Evolutionary conservation across 2,797 vertebrate species (phyloP).

Genomic region (Knipowitschia caucasica): DNA sequence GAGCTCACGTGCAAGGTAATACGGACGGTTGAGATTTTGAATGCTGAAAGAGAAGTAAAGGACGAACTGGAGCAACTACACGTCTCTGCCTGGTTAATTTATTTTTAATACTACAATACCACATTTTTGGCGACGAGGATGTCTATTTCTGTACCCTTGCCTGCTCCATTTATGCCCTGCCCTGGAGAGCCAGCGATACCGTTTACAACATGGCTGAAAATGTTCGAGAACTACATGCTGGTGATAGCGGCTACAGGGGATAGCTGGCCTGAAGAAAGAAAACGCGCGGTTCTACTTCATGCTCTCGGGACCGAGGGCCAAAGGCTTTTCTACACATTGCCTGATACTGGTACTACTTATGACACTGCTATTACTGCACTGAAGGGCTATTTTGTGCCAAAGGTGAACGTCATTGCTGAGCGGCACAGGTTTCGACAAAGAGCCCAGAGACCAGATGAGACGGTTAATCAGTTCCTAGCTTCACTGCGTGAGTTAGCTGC

Average conservation of each 20-base stretch:
- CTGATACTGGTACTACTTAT: not conserved
- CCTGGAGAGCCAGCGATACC: not conserved
- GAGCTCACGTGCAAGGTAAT: no score
- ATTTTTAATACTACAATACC: not conserved
- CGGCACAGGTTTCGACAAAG: no score
- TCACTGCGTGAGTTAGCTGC: no score
- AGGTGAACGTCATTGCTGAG: slow-evolving; percentile 10
- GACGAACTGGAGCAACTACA: no score
- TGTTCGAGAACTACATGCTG: not conserved
- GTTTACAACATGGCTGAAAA: not conserved
- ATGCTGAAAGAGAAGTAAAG: no score
- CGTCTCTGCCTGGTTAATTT: no score
- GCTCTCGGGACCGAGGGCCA: not conserved
- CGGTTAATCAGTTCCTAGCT: no score
- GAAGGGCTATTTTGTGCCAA: slow-evolving; percentile 6
- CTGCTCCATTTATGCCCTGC: not conserved
- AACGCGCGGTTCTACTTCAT: not conserved
- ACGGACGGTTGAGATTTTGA: no score
- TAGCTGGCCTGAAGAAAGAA: not conserved
- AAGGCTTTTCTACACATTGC: not conserved
- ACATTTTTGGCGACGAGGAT: not conserved
- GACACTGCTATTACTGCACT: not conserved
- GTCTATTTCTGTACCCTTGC: not conserved
- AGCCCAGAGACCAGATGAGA: not conserved
- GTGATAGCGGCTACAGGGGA: not conserved